Evolutionary conservation across 2,797 vertebrate species (phyloP), one percentile per base, ranked within the genome.

Genomic region (Microcaecilia unicolor): DNA sequence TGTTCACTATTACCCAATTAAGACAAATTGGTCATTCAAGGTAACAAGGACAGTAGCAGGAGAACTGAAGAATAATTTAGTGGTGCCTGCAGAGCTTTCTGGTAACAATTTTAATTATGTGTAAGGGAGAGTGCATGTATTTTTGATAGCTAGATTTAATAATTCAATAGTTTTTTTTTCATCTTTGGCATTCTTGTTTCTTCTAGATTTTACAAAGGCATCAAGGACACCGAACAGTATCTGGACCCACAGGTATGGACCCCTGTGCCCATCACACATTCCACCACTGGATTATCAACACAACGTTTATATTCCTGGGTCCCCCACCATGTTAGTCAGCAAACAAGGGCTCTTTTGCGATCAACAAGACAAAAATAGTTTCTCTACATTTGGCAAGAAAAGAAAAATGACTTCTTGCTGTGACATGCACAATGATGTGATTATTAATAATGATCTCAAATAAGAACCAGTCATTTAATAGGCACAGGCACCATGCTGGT

Each of bases 351-450:
- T 77, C 30, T 80, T 81, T 34, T 74, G 74, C 3, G 85, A 90
- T 33, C 49, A 76, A 15, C 90, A 92, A 15, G 83, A 85, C 55
- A 87, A 89, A 67, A 93, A 90, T 61, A 81, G 88, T 35, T 95
- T 95, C 72, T 93, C 91, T 36, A 95, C 91, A 20, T 95, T 95
- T 53, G 91, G 91, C 42, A 95, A 95, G 71, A 93, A 83, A 58
- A 76, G 85, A 25, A 90, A 87, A 47, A 86, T 89, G 49, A 82
- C 88, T 25, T 81, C 81, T 26, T 81, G 73, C 60, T 83, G 80
- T 9, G 86, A 85, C 32, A 81, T 85, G 26, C 78, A 83, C 28
- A 89, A 88, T 26, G 83, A 83, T 23, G 65, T 81, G 18, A 74
- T 94, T 28, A 92, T 94, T 71, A 93, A 88, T 76, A 94, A 92